phyloP scores from a whole-genome alignment of 2,113 vertebrate genomes.

The Pongo pygmaeus region DNA sequence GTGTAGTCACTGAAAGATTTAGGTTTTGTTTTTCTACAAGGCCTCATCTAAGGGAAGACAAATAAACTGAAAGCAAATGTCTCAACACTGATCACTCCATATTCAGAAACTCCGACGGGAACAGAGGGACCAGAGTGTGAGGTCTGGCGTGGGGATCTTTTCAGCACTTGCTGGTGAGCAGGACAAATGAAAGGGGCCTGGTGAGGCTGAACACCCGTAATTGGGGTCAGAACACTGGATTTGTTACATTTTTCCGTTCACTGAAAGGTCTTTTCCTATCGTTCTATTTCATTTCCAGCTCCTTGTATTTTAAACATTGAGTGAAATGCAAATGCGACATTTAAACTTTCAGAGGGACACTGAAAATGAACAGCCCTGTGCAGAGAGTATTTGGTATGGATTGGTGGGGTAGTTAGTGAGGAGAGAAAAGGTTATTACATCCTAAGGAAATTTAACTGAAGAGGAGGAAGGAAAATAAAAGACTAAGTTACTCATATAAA shows the following conservation, averaged over 20 bases:
- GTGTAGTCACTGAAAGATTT: background rate
- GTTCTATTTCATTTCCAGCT: constrained; percentile 51
- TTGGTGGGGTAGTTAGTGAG: background rate
- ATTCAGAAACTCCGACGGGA: background rate
- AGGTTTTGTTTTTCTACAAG: background rate
- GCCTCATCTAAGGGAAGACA: background rate
- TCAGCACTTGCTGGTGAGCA: background rate
- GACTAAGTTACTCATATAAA: background rate
- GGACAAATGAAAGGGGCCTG: background rate
- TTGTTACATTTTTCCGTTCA: constrained; percentile 54
- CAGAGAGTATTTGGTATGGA: constrained; percentile 41
- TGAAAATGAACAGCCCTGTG: constrained; percentile 59
- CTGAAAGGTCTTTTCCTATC: background rate
- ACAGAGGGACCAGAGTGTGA: background rate
- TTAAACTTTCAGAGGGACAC: constrained; percentile 62
- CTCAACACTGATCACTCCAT: background rate
- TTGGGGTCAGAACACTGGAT: constrained; percentile 5
- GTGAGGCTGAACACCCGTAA: background rate
- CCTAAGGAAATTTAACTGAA: constrained; percentile 47
- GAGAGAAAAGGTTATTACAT: constrained; percentile 58
- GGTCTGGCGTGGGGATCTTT: background rate
- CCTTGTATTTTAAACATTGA: constrained; percentile 69
- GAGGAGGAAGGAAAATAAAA: background rate
- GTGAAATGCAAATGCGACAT: constrained; percentile 72
- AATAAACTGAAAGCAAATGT: background rate